phyloP scores from a whole-genome alignment of 2,888 invertebrate species.

The Trichopria drosophilae region DNA sequence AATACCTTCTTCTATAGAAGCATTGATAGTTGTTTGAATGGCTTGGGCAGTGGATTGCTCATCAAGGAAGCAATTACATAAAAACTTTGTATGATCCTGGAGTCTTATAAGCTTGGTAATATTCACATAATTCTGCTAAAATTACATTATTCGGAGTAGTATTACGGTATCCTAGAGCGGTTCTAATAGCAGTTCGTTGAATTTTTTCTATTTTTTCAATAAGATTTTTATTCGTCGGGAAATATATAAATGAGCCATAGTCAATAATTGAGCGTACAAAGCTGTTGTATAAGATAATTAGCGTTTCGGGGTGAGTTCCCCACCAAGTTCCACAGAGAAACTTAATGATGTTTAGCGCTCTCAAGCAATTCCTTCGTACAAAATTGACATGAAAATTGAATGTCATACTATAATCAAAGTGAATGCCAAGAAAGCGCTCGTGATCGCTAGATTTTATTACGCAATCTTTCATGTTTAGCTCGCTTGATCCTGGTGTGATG shows the following conservation, averaged over 20 bases:
- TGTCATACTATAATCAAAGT: neutral
- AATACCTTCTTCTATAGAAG: no score
- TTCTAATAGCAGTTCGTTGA: no score
- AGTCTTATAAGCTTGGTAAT: no score
- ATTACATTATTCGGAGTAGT: no score
- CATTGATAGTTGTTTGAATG: no score
- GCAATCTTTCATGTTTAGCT: neutral
- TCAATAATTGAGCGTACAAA: constrained; percentile 8
- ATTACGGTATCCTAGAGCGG: no score
- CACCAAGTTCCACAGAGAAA: constrained; percentile 9
- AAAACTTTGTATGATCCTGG: neutral
- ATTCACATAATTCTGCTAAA: no score
- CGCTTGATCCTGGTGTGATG: neutral
- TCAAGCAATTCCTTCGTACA: neutral
- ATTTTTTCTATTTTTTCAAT: no score
- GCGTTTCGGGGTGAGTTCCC: neutral
- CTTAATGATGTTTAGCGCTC: constrained; percentile 6
- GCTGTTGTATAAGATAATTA: constrained; percentile 7
- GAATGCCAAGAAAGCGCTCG: neutral
- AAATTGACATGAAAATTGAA: neutral
- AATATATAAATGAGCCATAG: no score
- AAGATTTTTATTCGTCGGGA: no score
- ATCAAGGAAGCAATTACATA: neutral
- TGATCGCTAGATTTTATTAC: constrained; percentile 1
- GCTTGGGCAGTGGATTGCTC: no score